A percentile compares a stretch with the other conserved stretches of the same genome.
Evolutionary conservation across 2,888 invertebrate species (phyloP).

Genomic region (Antheraea assamensis): DNA sequence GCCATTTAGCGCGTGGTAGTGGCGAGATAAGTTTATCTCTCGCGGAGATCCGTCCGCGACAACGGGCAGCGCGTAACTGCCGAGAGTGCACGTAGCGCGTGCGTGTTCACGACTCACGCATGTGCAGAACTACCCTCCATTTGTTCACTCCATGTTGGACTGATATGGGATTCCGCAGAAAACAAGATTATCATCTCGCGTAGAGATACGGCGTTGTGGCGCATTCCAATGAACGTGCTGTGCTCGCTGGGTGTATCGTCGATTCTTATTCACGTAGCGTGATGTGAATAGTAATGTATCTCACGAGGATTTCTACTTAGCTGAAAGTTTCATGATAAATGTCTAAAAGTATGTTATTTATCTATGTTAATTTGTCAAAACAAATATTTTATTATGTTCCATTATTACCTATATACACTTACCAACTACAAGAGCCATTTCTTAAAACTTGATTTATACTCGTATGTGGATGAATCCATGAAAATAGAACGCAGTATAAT

Average conservation of each 20-base stretch:
- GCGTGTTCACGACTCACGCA: slow-evolving; percentile 62
- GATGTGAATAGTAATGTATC: slow-evolving; percentile 51
- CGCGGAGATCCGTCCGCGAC: slow-evolving; percentile 56
- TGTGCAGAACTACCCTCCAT: slow-evolving; percentile 62
- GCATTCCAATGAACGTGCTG: slow-evolving; percentile 62
- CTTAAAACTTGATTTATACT: neutral
- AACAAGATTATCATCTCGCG: slow-evolving; percentile 69
- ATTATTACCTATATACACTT: neutral
- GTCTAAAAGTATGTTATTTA: neutral
- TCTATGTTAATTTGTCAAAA: neutral
- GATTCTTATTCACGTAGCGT: slow-evolving; percentile 54
- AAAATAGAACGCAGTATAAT: too few species aligned
- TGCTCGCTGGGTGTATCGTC: slow-evolving; percentile 53
- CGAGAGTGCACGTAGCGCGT: slow-evolving; percentile 57
- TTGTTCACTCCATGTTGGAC: slow-evolving; percentile 66
- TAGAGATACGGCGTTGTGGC: slow-evolving; percentile 59
- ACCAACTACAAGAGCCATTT: neutral
- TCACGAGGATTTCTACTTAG: slow-evolving; percentile 32
- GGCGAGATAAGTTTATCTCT: slow-evolving; percentile 45
- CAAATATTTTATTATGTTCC: neutral
- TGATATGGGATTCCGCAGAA: slow-evolving; percentile 60
- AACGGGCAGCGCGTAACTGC: slow-evolving; percentile 70
- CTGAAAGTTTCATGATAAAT: neutral
- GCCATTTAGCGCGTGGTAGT: slow-evolving; percentile 75
- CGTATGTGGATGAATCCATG: neutral